Base-by-base conservation (phyloP, 2,797 vertebrate genomes). In the Lates japonicus region DNA sequence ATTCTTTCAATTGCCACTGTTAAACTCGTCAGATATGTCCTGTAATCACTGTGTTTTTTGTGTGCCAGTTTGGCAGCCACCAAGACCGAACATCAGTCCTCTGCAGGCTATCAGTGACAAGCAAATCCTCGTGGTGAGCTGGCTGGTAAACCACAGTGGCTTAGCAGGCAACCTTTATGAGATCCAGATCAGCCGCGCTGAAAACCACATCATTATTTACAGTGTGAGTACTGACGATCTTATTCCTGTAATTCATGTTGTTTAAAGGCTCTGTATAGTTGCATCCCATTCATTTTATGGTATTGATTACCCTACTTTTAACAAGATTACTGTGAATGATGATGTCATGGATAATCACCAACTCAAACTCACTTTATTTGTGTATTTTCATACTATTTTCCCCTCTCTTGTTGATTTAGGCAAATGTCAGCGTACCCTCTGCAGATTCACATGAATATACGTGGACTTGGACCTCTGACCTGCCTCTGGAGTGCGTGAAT, bases 401-500 rank as follows among this genome's bases (percentile, higher is more conserved):
- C 5, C 3, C 19, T 33, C 76, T 55, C 74, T 49, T 74, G 41
- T 84, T 78, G 7, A 64, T 29, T 5, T 52, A 95, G 94, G 70
- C 1, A 22, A 93, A 85, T 57, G 48, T 91, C 29, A 94, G 80
- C 22, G 41, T 48, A 11, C 20, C 35, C 10, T 35, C 76, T 6
- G 11, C 37, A 31, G 71, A 72, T 41, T 71, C 14, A 19, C 39
- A 20, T n/a, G 0, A 42, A 31, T 54, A 82, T 67, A 64, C 61
- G 1, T 91, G 86, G 93, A 86, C 75, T 1, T 94, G 93, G 94
- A 82, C 63, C 17, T 94, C 94, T 11, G 80, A 85, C 3, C 55
- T 95, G 63, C 94, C 94, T 29, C 87, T 94, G 64, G 84, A 94
- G 63, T 94, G 94, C 73, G 82, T 74, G 0, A 78, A 94, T 83